Base-by-base conservation (phyloP, 2,888 invertebrate species). In the Cryptocheilus praepositus region DNA sequence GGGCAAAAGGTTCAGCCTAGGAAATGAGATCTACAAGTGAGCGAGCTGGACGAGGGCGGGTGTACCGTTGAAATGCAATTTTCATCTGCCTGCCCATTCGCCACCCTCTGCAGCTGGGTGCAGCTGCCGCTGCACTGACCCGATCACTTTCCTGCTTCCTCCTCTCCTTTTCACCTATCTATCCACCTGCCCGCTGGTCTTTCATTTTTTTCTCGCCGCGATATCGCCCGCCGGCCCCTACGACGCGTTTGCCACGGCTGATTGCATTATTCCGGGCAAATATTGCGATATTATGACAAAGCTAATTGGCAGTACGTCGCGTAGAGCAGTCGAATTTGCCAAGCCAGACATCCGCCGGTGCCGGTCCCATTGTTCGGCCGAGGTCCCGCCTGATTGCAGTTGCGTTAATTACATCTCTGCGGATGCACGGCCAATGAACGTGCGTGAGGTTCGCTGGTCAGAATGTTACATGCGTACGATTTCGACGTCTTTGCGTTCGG, bases 181-280 rank as follows among this genome's bases (percentile, higher is more conserved):
- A 19, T n/a, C 45, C 58, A 28, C 15, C 16, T 22, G 22, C 46
- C 18, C n/a, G 22, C 46, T 28, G 3, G 15, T n/a, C 15, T 4
- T 16, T n/a, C 46, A 45, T 8, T 15, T 45, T 45, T 15, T 51
- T 18, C 51, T 16, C 62, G 53, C 36, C 51, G 62, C 56, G 49
- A 49, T 55, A 62, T 62, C 18, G 13, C 28, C n/a, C n/a, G n/a
- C 19, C 36, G 36, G 11, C 36, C 36, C 66, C 71, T 22, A 49
- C 66, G 54, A 53, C 67, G 72, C 81, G 74, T 82, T 84, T 82
- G 74, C 77, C 63, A 64, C 7, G 73, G 73, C 70, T 83, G 81
- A 83, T 83, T 83, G 83, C 81, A 77, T 83, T 83, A 78, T 78
- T 79, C 61, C 71, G 67, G 76, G 68, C 78, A 82, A 83, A 81